Conservation (phyloP, 2,113 vertebrate genomes). For the Epinephelus fuscoguttatus region DNA sequence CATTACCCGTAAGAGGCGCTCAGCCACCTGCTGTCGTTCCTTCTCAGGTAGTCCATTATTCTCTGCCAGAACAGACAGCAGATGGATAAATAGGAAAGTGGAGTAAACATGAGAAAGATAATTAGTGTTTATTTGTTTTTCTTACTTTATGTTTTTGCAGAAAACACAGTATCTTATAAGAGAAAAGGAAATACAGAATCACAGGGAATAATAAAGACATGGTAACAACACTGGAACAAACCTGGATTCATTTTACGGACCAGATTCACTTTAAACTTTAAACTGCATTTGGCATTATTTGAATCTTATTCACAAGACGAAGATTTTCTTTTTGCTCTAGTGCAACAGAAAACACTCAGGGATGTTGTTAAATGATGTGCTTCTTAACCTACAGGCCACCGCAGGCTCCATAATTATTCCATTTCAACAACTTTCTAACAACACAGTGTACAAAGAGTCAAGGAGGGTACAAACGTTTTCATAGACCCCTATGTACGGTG, state of each 20-base stretch:
- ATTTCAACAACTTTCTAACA: neutral
- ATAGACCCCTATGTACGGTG: neutral
- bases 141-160: conserved; percentile 5
- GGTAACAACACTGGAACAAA: neutral
- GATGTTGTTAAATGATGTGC: neutral
- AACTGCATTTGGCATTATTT: neutral
- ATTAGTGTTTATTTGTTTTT: conserved; percentile 16
- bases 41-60: conserved; percentile 94
- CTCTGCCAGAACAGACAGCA: conserved; percentile 78
- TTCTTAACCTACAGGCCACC: neutral
- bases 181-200: neutral
- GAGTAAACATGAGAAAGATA: conserved; percentile 21
- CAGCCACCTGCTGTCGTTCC: conserved; percentile 96
- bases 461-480: neutral
- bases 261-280: neutral
- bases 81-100: conserved; percentile 23
- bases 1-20: conserved; percentile 95
- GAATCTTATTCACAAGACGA: neutral
- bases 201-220: neutral
- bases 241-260: neutral
- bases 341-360: neutral
- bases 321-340: neutral
- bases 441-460: neutral
- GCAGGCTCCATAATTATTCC: neutral
- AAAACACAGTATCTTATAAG: neutral